Evolutionary conservation across 2,113 vertebrate genomes (phyloP).

Genomic region (Elephas maximus): DNA sequence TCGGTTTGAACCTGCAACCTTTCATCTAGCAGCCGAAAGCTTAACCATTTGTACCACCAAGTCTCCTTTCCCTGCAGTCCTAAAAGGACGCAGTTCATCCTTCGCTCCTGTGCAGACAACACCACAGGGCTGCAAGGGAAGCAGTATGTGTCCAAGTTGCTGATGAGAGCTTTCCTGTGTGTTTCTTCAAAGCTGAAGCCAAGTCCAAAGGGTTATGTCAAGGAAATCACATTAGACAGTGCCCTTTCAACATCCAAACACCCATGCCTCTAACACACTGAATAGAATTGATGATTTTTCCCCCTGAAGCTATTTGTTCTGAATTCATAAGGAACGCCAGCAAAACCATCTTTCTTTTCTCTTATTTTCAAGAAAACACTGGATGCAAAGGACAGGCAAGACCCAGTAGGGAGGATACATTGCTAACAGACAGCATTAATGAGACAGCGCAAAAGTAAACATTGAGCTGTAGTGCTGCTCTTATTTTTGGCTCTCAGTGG

Average conservation of each 20-base stretch:
- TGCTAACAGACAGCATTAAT: not conserved
- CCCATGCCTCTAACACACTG: constrained; percentile 58
- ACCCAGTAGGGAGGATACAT: not conserved
- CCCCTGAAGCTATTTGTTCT: constrained; percentile 60
- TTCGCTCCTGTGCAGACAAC: not conserved
- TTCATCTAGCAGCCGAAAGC: not conserved
- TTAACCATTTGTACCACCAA: not conserved
- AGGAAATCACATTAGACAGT: constrained; percentile 81
- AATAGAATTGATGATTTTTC: constrained; percentile 43
- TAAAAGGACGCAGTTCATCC: constrained; percentile 73
- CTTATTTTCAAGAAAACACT: constrained; percentile 40
- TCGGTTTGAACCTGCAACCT: not conserved
- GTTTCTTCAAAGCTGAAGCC: constrained; percentile 83
- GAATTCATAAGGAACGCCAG: constrained; percentile 56
- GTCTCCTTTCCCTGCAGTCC: not conserved
- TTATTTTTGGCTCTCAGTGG: not conserved
- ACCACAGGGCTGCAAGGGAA: constrained; percentile 37
- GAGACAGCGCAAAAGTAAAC: not conserved
- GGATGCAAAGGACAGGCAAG: constrained; percentile 41
- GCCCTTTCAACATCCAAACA: constrained; percentile 74
- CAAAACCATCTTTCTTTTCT: constrained; percentile 27
- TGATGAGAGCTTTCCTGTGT: constrained; percentile 86
- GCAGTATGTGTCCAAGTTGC: constrained; percentile 65
- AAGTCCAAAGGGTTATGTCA: constrained; percentile 81
- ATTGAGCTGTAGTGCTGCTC: not conserved